These are phyloP conservation scores for Amphipoea oculea DNA, from an alignment of 2,888 invertebrate genomes.

Conservation along the genomic window DNA sequence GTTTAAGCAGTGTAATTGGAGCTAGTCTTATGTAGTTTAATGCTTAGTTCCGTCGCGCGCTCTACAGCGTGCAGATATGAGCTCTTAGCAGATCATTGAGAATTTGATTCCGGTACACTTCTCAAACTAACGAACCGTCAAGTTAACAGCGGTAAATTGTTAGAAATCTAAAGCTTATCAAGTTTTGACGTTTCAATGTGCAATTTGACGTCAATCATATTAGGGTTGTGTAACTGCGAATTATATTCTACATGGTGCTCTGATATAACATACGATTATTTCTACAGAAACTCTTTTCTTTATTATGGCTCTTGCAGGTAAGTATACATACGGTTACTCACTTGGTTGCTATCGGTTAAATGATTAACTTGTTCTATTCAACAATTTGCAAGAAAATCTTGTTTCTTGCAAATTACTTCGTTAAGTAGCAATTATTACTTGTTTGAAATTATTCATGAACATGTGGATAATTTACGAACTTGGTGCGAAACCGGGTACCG, in stretches of 20 bases:
- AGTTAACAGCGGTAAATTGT: slow-evolving; percentile 82
- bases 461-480: slow-evolving; percentile 25
- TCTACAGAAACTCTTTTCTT: background rate
- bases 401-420: slow-evolving; percentile 17
- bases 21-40: slow-evolving; percentile 68
- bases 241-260: background rate
- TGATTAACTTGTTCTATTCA: background rate
- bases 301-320: background rate
- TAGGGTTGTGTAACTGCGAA: slow-evolving; percentile 76
- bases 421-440: slow-evolving; percentile 8
- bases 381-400: slow-evolving; percentile 24
- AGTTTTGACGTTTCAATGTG: slow-evolving; percentile 84
- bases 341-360: background rate
- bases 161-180: slow-evolving; percentile 83
- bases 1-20: slow-evolving; percentile 68
- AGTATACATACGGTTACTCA: background rate
- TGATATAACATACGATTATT: slow-evolving; percentile 6
- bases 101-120: slow-evolving; percentile 89
- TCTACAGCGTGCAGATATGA: slow-evolving; percentile 61
- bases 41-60: slow-evolving; percentile 67
- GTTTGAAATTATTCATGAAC: slow-evolving; percentile 45
- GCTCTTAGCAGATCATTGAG: slow-evolving; percentile 79
- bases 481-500: slow-evolving; percentile 6
- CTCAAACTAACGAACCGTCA: slow-evolving; percentile 86
- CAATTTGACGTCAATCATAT: slow-evolving; percentile 73